These are phyloP conservation scores for Zenarchopterus dispar DNA, from an alignment of 2,797 vertebrate genomes.

Conservation along the genomic window DNA sequence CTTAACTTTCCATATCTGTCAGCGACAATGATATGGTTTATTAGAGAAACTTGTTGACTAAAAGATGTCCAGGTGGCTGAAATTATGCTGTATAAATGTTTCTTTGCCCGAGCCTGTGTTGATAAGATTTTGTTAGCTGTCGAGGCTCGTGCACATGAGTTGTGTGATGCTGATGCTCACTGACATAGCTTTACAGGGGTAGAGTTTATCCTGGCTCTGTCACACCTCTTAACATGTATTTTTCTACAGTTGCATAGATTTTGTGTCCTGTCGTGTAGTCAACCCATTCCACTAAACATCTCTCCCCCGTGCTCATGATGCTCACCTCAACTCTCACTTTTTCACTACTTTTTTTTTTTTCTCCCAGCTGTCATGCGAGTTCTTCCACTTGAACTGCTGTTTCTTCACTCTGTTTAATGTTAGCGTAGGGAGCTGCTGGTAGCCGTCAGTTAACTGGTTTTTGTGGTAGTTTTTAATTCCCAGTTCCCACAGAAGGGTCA, in stretches of 20 bases:
- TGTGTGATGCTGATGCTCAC: slow-evolving; percentile 55
- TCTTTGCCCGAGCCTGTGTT: no score
- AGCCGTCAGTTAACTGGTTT: neutral
- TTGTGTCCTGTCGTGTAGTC: slow-evolving; percentile 72
- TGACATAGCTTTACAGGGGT: slow-evolving; percentile 73
- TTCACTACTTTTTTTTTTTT: neutral
- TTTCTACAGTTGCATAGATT: slow-evolving; percentile 75
- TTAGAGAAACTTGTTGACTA: neutral
- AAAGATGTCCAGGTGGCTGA: neutral
- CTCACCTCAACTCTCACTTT: neutral
- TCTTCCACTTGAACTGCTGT: neutral
- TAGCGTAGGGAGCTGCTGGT: neutral
- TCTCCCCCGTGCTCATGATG: slow-evolving; percentile 14
- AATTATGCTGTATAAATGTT: neutral
- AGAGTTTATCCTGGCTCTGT: slow-evolving; percentile 65
- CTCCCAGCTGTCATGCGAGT: no score
- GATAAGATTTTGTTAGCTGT: no score
- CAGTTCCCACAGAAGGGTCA: neutral
- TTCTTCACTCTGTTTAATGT: neutral
- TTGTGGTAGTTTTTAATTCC: slow-evolving; percentile 12
- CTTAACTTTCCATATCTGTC: slow-evolving; percentile 72
- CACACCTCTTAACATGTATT: slow-evolving; percentile 47
- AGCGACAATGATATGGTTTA: slow-evolving; percentile 23
- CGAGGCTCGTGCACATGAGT: no score
- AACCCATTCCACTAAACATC: slow-evolving; percentile 58